Conservation (phyloP, 2,888 invertebrate species). For the Linhomoeus sp. region DNA sequence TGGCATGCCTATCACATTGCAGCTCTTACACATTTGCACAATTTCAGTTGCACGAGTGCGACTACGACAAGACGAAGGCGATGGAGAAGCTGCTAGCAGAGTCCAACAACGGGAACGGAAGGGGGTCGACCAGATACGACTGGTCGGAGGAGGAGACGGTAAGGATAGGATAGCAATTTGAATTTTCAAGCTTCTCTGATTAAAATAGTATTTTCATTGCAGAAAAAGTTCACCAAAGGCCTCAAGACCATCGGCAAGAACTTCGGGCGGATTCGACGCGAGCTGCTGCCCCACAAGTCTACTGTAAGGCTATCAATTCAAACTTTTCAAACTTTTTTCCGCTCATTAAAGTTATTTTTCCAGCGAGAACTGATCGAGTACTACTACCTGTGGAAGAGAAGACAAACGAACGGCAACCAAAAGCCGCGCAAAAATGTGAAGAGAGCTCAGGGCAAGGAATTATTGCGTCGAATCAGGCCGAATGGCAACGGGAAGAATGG, state of each 20-base stretch:
- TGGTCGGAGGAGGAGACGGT: slow-evolving; percentile 91
- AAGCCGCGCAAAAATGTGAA: slow-evolving; percentile 67
- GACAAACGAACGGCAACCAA: slow-evolving; percentile 87
- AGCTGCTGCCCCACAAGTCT: slow-evolving; percentile 84
- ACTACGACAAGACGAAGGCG: slow-evolving; percentile 87
- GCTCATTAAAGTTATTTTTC: slow-evolving; percentile 11
- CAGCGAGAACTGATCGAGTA: slow-evolving; percentile 87
- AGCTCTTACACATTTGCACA: too few relatives aligned
- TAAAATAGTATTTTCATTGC: neutral
- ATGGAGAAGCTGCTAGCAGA: slow-evolving; percentile 87
- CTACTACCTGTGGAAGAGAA: slow-evolving; percentile 99
- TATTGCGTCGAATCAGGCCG: slow-evolving; percentile 51
- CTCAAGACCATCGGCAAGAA: slow-evolving; percentile 95
- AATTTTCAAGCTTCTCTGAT: neutral
- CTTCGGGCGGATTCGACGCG: slow-evolving; percentile 89
- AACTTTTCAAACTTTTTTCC: neutral
- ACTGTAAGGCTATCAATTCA: slow-evolving; percentile 37
- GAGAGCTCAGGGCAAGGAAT: slow-evolving; percentile 40
- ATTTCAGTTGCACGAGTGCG: slow-evolving; percentile 70
- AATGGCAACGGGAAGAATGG: slow-evolving; percentile 4
- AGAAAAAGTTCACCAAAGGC: slow-evolving; percentile 75
- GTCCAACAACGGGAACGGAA: slow-evolving; percentile 85
- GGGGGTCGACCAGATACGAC: too few relatives aligned
- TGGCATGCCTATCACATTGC: too few relatives aligned
- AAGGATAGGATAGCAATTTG: slow-evolving; percentile 11